These are phyloP conservation scores for Casuarius casuarius DNA, from an alignment of 2,113 vertebrate species.

Conservation along the genomic window DNA sequence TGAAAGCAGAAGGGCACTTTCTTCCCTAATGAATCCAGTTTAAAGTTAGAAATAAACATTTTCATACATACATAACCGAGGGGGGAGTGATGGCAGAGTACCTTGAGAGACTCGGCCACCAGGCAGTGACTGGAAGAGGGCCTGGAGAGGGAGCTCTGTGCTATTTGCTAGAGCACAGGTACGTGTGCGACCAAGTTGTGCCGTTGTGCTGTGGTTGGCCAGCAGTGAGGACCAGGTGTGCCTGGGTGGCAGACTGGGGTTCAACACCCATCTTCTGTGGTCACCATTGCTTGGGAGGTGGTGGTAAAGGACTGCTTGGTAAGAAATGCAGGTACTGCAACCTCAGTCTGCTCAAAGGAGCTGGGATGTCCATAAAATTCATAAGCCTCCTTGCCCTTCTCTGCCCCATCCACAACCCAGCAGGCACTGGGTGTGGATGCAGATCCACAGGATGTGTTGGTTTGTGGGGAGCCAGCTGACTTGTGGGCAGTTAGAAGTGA, in stretches of 20 bases:
- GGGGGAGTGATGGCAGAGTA: not conserved
- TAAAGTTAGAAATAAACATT: not conserved
- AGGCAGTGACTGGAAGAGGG: slow-evolving; percentile 11
- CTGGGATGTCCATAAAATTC: not conserved
- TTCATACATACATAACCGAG: not conserved
- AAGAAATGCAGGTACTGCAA: not conserved
- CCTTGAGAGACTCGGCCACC: not conserved
- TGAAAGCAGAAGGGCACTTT: not conserved
- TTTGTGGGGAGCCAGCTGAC: slow-evolving; percentile 23
- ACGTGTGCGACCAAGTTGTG: not conserved
- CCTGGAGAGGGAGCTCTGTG: slow-evolving; percentile 47
- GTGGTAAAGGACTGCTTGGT: not conserved
- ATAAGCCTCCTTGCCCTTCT: not conserved
- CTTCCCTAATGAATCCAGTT: not conserved
- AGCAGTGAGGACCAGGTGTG: not conserved
- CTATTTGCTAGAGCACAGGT: not conserved
- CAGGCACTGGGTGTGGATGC: not conserved
- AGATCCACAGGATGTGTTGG: slow-evolving; percentile 9
- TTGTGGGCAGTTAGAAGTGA: not conserved
- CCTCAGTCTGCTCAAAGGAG: not conserved
- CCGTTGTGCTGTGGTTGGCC: not conserved
- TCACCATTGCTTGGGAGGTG: not conserved
- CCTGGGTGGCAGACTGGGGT: not conserved
- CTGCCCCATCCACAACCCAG: not conserved
- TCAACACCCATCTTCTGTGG: not conserved